Evolutionary conservation across 2,797 vertebrate genomes (phyloP).

Genomic region (Eidolon dupreanum): DNA sequence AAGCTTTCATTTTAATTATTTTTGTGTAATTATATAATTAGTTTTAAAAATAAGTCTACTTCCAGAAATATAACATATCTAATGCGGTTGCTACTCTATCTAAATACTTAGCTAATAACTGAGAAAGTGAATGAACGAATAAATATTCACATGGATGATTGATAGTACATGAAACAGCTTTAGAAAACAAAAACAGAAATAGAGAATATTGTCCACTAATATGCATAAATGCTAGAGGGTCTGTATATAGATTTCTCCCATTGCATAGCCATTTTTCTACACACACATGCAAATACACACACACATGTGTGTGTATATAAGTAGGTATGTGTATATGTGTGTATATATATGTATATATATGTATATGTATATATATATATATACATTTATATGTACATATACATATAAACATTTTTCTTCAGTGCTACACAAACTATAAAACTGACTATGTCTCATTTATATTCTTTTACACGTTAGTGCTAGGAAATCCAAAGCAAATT

Average conservation of each 20-base stretch:
- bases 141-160: not conserved
- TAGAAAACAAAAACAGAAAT: not conserved
- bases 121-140: not conserved
- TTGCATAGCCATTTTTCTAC: not conserved
- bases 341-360: rapidly evolving
- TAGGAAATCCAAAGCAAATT: not conserved
- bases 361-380: rapidly evolving
- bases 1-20: not conserved
- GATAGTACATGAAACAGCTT: not conserved
- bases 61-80: not conserved
- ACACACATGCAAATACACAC: too few species aligned
- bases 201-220: not conserved
- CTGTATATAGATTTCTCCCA: not conserved
- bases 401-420: not conserved
- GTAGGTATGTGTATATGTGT: too few species aligned
- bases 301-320: too few species aligned
- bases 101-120: not conserved
- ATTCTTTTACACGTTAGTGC: not conserved
- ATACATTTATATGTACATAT: too few species aligned
- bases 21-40: not conserved
- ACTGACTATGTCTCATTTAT: not conserved
- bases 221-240: not conserved
- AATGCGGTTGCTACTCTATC: not conserved
- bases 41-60: not conserved
- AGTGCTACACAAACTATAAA: not conserved